Percentiles rank a stretch among this genome's conserved stretches.
phyloP scores from a whole-genome alignment of 1,140 invertebrate species.

The Nasonia vitripennis region DNA sequence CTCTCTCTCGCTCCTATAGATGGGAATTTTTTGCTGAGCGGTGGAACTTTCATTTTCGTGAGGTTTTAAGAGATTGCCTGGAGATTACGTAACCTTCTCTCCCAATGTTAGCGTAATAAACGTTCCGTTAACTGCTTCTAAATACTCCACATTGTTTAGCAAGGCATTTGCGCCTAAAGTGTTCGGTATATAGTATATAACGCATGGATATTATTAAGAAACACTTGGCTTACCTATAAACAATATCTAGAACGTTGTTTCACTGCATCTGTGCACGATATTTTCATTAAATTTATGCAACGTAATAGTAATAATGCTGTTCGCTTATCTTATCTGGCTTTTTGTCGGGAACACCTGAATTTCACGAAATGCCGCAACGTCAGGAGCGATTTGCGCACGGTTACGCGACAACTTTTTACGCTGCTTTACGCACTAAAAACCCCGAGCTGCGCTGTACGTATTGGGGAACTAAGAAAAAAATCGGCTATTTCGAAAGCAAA shows the following conservation, averaged over 20 bases:
- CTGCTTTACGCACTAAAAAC: no score
- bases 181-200: neutral
- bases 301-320: neutral
- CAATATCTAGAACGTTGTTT: neutral
- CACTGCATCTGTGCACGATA: neutral
- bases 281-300: neutral
- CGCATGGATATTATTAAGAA: neutral
- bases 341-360: neutral
- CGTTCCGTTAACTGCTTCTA: conserved; percentile 14
- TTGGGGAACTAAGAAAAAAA: neutral
- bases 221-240: neutral
- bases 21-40: neutral
- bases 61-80: conserved; percentile 16
- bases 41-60: conserved; percentile 23
- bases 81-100: neutral
- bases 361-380: neutral
- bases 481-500: neutral
- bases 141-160: neutral
- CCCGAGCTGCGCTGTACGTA: neutral
- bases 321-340: conserved; percentile 1
- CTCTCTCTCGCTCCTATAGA: neutral
- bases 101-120: neutral
- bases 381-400: neutral
- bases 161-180: neutral
- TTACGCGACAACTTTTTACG: neutral